phyloP scores from a whole-genome alignment of 2,113 vertebrate species.

The Equus quagga region DNA sequence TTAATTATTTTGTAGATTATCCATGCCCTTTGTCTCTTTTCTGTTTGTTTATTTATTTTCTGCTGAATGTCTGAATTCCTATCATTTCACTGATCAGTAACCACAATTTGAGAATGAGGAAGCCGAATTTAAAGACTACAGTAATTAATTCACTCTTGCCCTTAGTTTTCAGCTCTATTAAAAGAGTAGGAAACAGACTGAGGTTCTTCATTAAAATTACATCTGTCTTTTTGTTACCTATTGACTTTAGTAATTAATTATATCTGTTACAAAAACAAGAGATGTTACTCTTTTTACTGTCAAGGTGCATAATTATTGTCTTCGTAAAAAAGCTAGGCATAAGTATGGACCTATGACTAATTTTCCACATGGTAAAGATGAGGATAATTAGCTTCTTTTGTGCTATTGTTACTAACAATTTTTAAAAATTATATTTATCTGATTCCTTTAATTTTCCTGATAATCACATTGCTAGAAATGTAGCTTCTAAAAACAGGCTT shows the following conservation, averaged over 20 bases:
- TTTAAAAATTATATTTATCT: neutral
- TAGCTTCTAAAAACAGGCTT: neutral
- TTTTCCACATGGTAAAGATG: neutral
- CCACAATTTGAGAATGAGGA: neutral
- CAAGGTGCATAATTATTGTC: neutral
- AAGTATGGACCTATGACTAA: neutral
- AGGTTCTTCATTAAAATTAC: neutral
- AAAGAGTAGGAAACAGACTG: neutral
- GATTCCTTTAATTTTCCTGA: neutral
- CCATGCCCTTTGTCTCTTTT: neutral
- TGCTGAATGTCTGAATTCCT: neutral
- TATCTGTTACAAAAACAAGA: neutral
- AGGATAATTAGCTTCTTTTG: neutral
- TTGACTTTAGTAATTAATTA: neutral
- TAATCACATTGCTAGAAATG: neutral
- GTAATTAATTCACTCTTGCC: neutral
- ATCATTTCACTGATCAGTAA: neutral
- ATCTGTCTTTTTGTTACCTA: neutral
- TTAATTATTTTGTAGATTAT: neutral
- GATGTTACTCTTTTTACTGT: neutral
- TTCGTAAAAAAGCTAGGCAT: neutral
- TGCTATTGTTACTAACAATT: neutral
- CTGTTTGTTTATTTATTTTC: neutral
- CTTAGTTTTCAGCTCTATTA: neutral
- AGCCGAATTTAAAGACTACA: neutral